These are phyloP conservation scores for Spodoptera exigua DNA, from an alignment of 2,888 invertebrate genomes.

Conservation along the genomic window DNA sequence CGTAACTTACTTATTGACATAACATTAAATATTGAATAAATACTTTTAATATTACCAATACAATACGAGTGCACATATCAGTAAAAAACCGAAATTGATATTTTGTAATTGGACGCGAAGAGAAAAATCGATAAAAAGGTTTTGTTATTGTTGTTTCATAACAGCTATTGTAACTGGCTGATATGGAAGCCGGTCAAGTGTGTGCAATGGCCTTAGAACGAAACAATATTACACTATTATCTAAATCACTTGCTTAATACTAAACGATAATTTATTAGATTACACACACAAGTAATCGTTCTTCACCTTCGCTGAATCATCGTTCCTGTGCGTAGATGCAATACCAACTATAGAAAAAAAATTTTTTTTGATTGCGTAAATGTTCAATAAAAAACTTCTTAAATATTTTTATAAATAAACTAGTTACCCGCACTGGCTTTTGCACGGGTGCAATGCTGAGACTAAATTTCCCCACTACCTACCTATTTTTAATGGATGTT, in stretches of 20 bases:
- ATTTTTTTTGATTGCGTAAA: background rate
- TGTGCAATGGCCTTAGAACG: constrained; percentile 41
- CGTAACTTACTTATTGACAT: constrained; percentile 70
- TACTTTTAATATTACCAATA: constrained; percentile 11
- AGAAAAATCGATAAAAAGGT: constrained; percentile 51
- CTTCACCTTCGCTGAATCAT: constrained; percentile 30
- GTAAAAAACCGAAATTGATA: constrained; percentile 67
- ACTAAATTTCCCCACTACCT: too few species aligned
- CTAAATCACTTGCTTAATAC: constrained; percentile 32
- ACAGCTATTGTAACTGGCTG: constrained; percentile 39
- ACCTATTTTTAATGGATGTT: too few species aligned
- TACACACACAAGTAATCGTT: constrained; percentile 18
- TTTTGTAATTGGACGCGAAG: constrained; percentile 72
- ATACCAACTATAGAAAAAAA: background rate
- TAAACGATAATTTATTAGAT: constrained; percentile 31
- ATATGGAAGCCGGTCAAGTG: constrained; percentile 54
- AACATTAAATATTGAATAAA: constrained; percentile 61
- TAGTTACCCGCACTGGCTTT: too few species aligned
- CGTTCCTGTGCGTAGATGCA: constrained; percentile 8
- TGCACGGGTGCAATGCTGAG: too few species aligned
- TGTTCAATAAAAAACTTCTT: too few species aligned
- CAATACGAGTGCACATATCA: constrained; percentile 59
- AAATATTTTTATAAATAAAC: too few species aligned
- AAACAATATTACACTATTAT: constrained; percentile 41
- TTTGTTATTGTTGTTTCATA: constrained; percentile 42